Conservation (phyloP, 2,113 vertebrate genomes). For the Telmatochromis sp. region DNA sequence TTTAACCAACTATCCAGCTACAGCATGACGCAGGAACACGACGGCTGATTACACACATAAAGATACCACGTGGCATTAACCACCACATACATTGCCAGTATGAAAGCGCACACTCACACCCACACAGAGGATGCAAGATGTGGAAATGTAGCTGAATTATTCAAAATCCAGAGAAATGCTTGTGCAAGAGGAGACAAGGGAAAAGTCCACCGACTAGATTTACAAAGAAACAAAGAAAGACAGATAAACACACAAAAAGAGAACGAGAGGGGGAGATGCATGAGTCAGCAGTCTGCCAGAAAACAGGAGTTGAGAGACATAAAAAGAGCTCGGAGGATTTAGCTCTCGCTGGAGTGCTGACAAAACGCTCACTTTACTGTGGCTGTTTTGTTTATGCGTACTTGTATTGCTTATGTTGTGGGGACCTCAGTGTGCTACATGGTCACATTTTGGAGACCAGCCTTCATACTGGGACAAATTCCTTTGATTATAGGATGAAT, state of each 20-base stretch:
- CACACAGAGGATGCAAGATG: conserved; percentile 7
- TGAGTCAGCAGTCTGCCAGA: conserved; percentile 45
- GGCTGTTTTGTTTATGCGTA: background rate
- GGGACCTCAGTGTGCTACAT: background rate
- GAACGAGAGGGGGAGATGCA: background rate
- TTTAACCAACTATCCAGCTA: background rate
- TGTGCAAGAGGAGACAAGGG: background rate
- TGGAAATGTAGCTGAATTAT: conserved; percentile 27
- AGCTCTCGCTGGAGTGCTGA: conserved; percentile 11
- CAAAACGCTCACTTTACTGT: conserved; percentile 6
- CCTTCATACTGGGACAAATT: background rate
- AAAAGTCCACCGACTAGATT: background rate
- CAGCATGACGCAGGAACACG: background rate
- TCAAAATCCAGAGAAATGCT: conserved; percentile 21
- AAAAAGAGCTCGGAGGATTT: conserved; percentile 27
- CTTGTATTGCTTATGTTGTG: background rate
- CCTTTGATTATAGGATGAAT: rapidly evolving
- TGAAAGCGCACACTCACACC: background rate
- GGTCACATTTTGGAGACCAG: background rate
- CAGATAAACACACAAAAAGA: background rate
- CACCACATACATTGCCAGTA: background rate
- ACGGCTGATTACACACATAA: background rate
- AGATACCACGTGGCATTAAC: background rate
- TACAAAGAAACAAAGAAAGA: background rate
- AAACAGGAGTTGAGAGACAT: conserved; percentile 17